phyloP scores from a whole-genome alignment of 2,888 invertebrate species.

The Clepsis dumicolana region DNA sequence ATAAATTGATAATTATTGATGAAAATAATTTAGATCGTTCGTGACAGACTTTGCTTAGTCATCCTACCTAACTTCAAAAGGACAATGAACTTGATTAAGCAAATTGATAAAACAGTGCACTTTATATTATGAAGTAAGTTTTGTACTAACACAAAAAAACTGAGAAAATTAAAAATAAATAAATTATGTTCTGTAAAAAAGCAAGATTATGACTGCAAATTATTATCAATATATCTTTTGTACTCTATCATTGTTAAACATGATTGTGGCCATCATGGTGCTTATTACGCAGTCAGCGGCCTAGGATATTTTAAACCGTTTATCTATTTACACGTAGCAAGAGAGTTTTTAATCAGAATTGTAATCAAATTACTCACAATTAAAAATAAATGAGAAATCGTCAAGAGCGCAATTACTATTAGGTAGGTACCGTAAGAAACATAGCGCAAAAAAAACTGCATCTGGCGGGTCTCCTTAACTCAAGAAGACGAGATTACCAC shows the following conservation, averaged over 20 bases:
- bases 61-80: not conserved
- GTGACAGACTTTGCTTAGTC: not conserved
- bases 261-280: not conserved
- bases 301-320: not conserved
- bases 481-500: too few species aligned
- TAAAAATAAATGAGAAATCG: too few species aligned
- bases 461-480: too few species aligned
- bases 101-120: slow-evolving; percentile 6
- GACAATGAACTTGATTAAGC: not conserved
- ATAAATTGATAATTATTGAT: not conserved
- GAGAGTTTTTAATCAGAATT: not conserved
- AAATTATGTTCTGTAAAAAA: slow-evolving; percentile 1
- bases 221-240: slow-evolving; percentile 1
- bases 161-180: not conserved
- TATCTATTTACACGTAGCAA: not conserved
- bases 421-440: too few species aligned
- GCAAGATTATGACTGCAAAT: slow-evolving; percentile 5
- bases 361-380: not conserved
- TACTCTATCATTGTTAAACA: not conserved
- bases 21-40: not conserved
- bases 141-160: not conserved
- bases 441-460: too few species aligned
- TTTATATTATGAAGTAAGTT: not conserved
- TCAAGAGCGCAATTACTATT: too few species aligned
- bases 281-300: not conserved